phyloP scores from a whole-genome alignment of 2,797 vertebrate genomes.

The Smutsia gigantea region DNA sequence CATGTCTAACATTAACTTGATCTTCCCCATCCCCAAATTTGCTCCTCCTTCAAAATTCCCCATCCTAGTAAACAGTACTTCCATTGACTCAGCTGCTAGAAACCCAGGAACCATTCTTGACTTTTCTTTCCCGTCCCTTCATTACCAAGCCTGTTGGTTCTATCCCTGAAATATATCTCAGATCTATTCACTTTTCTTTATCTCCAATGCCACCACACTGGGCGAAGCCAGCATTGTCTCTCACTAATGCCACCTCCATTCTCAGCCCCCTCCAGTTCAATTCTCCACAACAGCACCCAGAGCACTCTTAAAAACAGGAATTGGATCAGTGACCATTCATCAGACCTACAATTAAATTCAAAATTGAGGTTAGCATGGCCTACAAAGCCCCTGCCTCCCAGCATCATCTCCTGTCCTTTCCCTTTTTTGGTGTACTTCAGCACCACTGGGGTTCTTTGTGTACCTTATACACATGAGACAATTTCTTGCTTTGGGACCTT shows the following conservation, averaged over 20 bases:
- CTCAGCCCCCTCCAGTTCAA: background rate
- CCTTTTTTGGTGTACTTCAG: background rate
- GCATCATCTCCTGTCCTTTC: background rate
- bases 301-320: slow-evolving; percentile 17
- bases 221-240: background rate
- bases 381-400: background rate
- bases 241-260: background rate
- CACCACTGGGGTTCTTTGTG: background rate
- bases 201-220: background rate
- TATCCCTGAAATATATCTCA: background rate
- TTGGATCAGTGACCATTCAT: background rate
- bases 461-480: background rate
- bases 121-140: background rate
- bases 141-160: background rate
- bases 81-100: background rate
- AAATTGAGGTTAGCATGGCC: background rate
- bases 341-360: background rate
- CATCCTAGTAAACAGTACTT: background rate
- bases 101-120: background rate
- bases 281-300: background rate
- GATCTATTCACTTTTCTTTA: slow-evolving; percentile 3
- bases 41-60: background rate
- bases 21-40: background rate
- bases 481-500: background rate
- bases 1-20: background rate